phyloP scores from a whole-genome alignment of 2,797 vertebrate species.

The Hemibagrus guttatus region DNA sequence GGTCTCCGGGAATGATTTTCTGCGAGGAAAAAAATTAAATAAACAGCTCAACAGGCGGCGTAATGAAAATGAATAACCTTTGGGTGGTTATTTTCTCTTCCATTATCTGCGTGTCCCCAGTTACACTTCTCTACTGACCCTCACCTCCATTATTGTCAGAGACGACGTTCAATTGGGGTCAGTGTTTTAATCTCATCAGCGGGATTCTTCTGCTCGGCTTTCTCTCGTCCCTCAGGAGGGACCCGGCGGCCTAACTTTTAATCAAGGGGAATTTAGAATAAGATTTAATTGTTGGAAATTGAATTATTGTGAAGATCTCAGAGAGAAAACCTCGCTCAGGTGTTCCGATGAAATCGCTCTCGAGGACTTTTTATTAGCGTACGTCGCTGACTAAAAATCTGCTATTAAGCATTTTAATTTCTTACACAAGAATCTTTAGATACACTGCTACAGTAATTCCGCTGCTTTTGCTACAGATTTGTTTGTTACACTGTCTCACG shows the following conservation, averaged over 20 bases:
- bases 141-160: slow-evolving; percentile 70
- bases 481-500: background rate
- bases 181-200: slow-evolving; percentile 69
- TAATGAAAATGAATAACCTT: slow-evolving; percentile 74
- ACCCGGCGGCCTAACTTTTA: slow-evolving; percentile 51
- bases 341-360: background rate
- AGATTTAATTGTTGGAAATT: slow-evolving; percentile 67
- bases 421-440: background rate
- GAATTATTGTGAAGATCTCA: slow-evolving; percentile 55
- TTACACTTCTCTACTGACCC: slow-evolving; percentile 63
- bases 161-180: slow-evolving; percentile 60
- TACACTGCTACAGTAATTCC: background rate
- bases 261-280: slow-evolving; percentile 61
- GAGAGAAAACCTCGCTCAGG: slow-evolving; percentile 19
- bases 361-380: no score
- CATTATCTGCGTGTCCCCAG: slow-evolving; percentile 67
- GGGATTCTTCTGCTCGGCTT: slow-evolving; percentile 20
- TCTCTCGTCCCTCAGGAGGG: slow-evolving; percentile 49
- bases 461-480: background rate
- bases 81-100: slow-evolving; percentile 68
- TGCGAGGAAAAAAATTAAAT: slow-evolving; percentile 61
- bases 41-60: slow-evolving; percentile 66
- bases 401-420: background rate
- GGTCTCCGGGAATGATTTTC: slow-evolving; percentile 62
- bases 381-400: background rate